Conservation (phyloP, 2,888 invertebrate species). For the Zhuqinia jingwanae region DNA sequence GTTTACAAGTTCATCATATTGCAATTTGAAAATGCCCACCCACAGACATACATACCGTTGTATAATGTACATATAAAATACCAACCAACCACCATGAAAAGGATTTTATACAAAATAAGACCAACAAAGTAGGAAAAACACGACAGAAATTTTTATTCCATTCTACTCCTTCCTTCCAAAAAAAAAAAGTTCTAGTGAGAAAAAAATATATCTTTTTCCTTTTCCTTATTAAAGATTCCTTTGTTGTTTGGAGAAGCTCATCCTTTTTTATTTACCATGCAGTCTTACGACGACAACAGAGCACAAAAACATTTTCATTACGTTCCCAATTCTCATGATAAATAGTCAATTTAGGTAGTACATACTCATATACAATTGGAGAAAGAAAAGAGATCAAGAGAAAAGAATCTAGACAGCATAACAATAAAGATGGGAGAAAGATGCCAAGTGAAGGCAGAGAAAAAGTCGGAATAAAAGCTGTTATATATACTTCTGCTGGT, state of each 20-base stretch:
- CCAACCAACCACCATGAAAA: too few relatives aligned
- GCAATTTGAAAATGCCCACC: too few relatives aligned
- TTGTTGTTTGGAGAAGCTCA: slow-evolving; percentile 10
- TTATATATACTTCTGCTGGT: neutral
- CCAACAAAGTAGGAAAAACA: too few relatives aligned
- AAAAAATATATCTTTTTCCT: neutral
- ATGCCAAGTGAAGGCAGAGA: neutral
- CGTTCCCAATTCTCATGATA: slow-evolving; percentile 23
- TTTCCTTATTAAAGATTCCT: slow-evolving; percentile 33
- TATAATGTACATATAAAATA: too few relatives aligned
- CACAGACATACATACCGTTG: too few relatives aligned
- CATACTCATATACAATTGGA: slow-evolving; percentile 4
- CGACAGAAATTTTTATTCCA: too few relatives aligned
- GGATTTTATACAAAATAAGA: too few relatives aligned
- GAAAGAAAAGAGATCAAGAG: neutral
- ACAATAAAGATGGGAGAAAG: neutral
- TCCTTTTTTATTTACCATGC: neutral
- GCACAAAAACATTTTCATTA: slow-evolving; percentile 29
- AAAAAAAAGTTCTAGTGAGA: neutral
- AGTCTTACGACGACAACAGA: neutral
- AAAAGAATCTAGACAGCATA: slow-evolving; percentile 1
- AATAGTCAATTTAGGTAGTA: slow-evolving; percentile 25
- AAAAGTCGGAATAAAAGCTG: neutral
- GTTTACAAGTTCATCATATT: too few relatives aligned
- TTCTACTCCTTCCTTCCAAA: too few relatives aligned